Conservation (phyloP, 2,113 vertebrate species). For the Narcine bancroftii region DNA sequence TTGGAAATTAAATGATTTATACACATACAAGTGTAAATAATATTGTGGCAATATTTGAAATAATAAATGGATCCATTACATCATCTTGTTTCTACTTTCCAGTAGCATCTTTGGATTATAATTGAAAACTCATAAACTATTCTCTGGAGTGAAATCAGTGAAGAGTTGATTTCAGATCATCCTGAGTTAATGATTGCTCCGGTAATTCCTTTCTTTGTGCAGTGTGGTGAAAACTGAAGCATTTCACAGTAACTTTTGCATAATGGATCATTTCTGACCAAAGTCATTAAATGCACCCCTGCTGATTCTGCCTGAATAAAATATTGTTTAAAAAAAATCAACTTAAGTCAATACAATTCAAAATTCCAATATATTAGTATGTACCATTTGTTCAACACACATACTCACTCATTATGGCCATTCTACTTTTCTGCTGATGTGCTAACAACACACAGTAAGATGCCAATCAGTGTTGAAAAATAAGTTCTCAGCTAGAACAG, state of each 20-base stretch:
- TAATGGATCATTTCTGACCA: neutral
- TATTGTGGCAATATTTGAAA: slow-evolving; percentile 9
- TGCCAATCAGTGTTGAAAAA: slow-evolving; percentile 33
- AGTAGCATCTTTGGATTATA: neutral
- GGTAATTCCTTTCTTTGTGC: slow-evolving; percentile 13
- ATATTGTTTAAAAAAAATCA: neutral
- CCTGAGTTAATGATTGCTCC: slow-evolving; percentile 8
- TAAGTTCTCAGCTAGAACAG: neutral
- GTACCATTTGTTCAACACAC: neutral
- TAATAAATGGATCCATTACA: slow-evolving; percentile 34
- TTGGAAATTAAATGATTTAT: slow-evolving; percentile 36
- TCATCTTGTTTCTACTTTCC: neutral
- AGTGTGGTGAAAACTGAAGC: slow-evolving; percentile 20
- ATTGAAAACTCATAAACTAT: neutral
- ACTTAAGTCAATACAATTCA: slow-evolving; percentile 7
- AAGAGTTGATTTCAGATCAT: neutral
- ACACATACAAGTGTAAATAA: slow-evolving; percentile 34
- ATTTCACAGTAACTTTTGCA: slow-evolving; percentile 12
- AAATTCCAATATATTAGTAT: neutral
- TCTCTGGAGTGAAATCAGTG: slow-evolving; percentile 13
- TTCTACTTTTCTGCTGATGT: neutral
- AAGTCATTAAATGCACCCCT: slow-evolving; percentile 30
- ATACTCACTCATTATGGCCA: slow-evolving; percentile 13
- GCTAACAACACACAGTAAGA: neutral
- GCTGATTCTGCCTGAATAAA: neutral